A percentile compares a stretch with the other conserved stretches of the same genome.
phyloP scores from a whole-genome alignment of 1,140 invertebrate species.

The Micrasema minimum region DNA sequence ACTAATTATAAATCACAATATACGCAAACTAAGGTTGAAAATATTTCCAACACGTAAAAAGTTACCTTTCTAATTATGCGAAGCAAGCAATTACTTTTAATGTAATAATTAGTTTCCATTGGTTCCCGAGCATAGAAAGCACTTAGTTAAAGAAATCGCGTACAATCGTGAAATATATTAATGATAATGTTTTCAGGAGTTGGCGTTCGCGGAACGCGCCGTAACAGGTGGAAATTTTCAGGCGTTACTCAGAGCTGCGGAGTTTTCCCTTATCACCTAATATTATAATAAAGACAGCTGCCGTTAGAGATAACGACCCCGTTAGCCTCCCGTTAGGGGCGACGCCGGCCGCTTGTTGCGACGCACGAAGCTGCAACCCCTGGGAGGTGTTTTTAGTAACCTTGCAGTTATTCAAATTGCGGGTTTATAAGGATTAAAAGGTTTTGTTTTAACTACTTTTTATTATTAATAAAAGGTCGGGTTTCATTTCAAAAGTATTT shows the following conservation, averaged over 20 bases:
- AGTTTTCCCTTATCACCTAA: slow-evolving; percentile 44
- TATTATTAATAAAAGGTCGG: too few species aligned
- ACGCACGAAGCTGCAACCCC: not conserved
- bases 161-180: not conserved
- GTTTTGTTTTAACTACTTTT: too few species aligned
- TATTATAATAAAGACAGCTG: slow-evolving; percentile 43
- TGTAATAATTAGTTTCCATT: not conserved
- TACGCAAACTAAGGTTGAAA: too few species aligned
- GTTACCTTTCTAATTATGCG: too few species aligned
- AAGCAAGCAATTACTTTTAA: too few species aligned
- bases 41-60: too few species aligned
- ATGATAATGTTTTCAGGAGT: too few species aligned
- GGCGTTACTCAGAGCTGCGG: slow-evolving; percentile 16
- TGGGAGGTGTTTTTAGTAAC: too few species aligned
- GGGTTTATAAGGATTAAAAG: too few species aligned
- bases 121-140: not conserved
- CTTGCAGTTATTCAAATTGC: too few species aligned
- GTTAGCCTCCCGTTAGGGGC: not conserved
- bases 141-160: not conserved
- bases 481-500: too few species aligned
- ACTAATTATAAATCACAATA: too few species aligned
- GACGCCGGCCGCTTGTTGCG: not conserved
- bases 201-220: not conserved
- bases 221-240: slow-evolving; percentile 41
- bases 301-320: slow-evolving; percentile 36